phyloP scores from a whole-genome alignment of 2,888 invertebrate genomes.

The Himalopsyche tibetana region DNA sequence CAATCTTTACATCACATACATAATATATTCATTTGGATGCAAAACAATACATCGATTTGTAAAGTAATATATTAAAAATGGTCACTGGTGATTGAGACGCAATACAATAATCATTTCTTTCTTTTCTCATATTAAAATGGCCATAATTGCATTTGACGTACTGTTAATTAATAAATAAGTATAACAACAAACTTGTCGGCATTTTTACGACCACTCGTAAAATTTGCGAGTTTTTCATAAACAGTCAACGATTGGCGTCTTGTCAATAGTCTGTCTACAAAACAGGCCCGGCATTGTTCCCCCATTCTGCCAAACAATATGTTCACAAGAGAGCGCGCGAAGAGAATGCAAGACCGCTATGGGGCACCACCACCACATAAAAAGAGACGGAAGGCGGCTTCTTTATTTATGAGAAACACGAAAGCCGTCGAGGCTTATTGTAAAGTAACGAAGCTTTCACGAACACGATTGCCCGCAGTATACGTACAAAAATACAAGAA shows the following conservation, averaged over 20 bases:
- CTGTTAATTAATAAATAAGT: too few relatives aligned
- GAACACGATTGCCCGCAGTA: constrained; percentile 56
- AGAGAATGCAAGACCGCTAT: constrained; percentile 10
- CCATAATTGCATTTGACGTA: too few relatives aligned
- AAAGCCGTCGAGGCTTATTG: constrained; percentile 56
- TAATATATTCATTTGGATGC: too few relatives aligned
- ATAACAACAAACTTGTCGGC: too few relatives aligned
- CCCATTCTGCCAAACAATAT: constrained; percentile 12
- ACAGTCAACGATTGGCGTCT: constrained; percentile 10
- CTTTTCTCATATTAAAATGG: too few relatives aligned
- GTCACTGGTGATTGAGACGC: too few relatives aligned
- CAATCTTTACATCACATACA: too few relatives aligned
- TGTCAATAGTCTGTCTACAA: constrained; percentile 17
- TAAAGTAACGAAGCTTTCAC: constrained; percentile 61
- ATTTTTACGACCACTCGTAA: background rate
- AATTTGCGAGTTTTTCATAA: background rate
- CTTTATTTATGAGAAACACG: constrained; percentile 59
- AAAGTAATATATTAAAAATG: too few relatives aligned
- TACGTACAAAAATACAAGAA: background rate
- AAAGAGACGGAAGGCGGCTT: constrained; percentile 49
- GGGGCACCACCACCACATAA: constrained; percentile 23
- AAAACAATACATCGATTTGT: too few relatives aligned
- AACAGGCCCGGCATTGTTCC: constrained; percentile 44
- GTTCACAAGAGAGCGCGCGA: constrained; percentile 38
- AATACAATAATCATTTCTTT: too few relatives aligned